Evolutionary conservation across 2,797 vertebrate genomes (phyloP), one percentile per base, ranked within the genome.

Genomic region (Gallinago nigripennis): DNA sequence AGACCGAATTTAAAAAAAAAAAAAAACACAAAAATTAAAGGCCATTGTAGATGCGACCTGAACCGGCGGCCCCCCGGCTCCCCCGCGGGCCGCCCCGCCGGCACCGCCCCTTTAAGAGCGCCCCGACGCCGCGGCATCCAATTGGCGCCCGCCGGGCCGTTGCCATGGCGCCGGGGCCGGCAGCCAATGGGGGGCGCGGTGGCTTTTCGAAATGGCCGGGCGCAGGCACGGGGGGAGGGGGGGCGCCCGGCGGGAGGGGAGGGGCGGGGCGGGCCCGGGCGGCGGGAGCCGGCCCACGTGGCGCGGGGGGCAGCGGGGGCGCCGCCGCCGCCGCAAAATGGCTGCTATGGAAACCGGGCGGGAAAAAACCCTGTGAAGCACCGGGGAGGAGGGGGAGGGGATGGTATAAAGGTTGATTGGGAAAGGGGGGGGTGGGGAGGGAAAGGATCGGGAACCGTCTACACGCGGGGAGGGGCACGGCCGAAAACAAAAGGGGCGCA

Each of bases 91-190:
- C 10, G 30, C 8, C 19, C 54, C 68, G 48, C 90, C 60, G 15
- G 41, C 69, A 25, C n/a, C 41, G 77, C n/a, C 63, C 77, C 69
- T 46, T 43, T 10, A 21, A 27, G 71, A 8, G 50, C 24, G 16
- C 72, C 41, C 84, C 16, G 72, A 53, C 92, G 41, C 79, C 31
- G 63, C 43, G 30, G 24, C 8, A 50, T 68, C 95, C 88, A 77
- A 84, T 75, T 81, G 96, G 96, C 92, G 91, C 91, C 66, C 14
- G 9, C 25, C 37, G 35, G 78, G 48, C 70, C 75, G 97, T 97
- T 85, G 96, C 96, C 92, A 97, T 96, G 94, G 85, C 83, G 91
- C 69, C 95, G 35, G 58, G 69, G 63, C 19, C 92, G 24, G 64
- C 76, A 91, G 88, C 95, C 88, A 92, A 94, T 95, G 64, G 86